Percentiles rank a stretch among this genome's conserved stretches.
Evolutionary conservation across 2,113 vertebrate genomes (phyloP).

Genomic region (Sturnus vulgaris): DNA sequence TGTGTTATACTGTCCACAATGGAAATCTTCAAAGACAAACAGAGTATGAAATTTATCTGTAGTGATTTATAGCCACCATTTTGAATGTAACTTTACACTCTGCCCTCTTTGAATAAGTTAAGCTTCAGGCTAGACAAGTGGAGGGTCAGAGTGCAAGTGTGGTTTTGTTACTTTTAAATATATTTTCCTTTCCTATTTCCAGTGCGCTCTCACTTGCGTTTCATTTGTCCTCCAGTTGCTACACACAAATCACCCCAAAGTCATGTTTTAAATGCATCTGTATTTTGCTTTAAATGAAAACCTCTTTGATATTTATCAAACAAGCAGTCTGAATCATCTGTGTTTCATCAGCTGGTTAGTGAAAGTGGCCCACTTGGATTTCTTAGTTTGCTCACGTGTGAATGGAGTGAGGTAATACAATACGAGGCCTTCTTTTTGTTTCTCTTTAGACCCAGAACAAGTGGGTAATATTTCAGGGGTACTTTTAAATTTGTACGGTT

Average conservation of each 20-base stretch:
- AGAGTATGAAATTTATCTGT: constrained; percentile 87
- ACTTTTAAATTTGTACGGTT: constrained; percentile 77
- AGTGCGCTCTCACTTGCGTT: constrained; percentile 72
- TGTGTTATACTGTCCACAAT: constrained; percentile 96
- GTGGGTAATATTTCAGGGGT: constrained; percentile 96
- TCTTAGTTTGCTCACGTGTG: constrained; percentile 74
- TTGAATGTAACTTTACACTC: constrained; percentile 82
- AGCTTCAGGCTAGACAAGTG: constrained; percentile 79
- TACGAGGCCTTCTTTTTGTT: constrained; percentile 71
- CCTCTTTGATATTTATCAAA: constrained; percentile 72
- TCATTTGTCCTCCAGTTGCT: constrained; percentile 76
- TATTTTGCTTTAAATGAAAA: constrained; percentile 80
- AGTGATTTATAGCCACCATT: constrained; percentile 92
- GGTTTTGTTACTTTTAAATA: constrained; percentile 70
- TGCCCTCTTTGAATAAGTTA: constrained; percentile 80
- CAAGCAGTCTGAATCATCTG: constrained; percentile 70
- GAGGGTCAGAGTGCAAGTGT: constrained; percentile 87
- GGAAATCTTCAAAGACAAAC: constrained; percentile 92
- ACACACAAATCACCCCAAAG: constrained; percentile 83
- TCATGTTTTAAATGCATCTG: constrained; percentile 81
- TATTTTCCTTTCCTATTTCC: constrained; percentile 77
- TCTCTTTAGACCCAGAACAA: constrained; percentile 91
- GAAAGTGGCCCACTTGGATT: constrained; percentile 71
- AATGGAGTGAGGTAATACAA: constrained; percentile 78
- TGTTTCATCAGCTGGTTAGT: constrained; percentile 72